A percentile compares a stretch with the other conserved stretches of the same genome.
Evolutionary conservation across 2,888 invertebrate genomes (phyloP).

Genomic region (Willowsia nigromaculata): DNA sequence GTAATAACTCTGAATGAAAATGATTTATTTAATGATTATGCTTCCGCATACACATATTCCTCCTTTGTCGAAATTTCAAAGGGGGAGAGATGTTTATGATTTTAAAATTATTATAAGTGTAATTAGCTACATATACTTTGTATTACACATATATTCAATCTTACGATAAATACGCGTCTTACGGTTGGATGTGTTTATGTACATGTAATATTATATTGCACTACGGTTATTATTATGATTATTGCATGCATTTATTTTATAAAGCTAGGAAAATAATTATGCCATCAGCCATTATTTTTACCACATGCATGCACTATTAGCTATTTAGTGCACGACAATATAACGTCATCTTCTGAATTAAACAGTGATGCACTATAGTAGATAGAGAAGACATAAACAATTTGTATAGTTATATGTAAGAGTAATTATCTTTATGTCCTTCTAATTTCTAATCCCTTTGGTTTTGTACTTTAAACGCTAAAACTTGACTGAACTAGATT

Average conservation of each 20-base stretch:
- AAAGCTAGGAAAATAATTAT: slow-evolving; percentile 28
- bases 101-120: background rate
- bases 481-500: background rate
- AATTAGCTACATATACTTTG: slow-evolving; percentile 21
- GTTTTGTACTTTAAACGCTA: slow-evolving; percentile 2
- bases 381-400: background rate
- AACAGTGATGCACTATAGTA: background rate
- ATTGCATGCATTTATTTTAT: background rate
- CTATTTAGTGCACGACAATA: slow-evolving; percentile 12
- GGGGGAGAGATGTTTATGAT: background rate
- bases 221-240: background rate
- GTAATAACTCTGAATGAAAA: slow-evolving; percentile 5
- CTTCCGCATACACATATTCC: slow-evolving; percentile 20
- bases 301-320: slow-evolving; percentile 15
- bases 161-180: background rate
- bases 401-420: background rate
- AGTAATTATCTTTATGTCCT: background rate
- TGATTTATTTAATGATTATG: slow-evolving; percentile 33
- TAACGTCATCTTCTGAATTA: background rate
- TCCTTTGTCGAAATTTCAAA: slow-evolving; percentile 21
- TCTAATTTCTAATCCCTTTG: background rate
- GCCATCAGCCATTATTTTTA: background rate
- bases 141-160: background rate
- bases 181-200: background rate
- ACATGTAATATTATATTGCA: background rate